Percentiles rank a stretch among this genome's conserved stretches.
These are phyloP conservation scores for Halcyon malimbica DNA, from an alignment of 2,113 vertebrate genomes.

Conservation along the genomic window DNA sequence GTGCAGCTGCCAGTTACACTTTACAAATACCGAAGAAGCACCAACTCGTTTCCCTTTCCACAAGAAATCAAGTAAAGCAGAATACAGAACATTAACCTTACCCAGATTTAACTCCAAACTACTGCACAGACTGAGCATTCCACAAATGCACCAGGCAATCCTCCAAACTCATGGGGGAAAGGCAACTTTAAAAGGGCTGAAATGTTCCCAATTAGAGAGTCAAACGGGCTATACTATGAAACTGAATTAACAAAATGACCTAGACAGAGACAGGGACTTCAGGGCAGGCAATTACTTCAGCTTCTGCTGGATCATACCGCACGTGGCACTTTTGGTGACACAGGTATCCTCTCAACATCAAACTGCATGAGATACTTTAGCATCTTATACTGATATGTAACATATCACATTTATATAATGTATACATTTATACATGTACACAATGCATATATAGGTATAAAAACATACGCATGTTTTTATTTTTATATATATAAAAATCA, in stretches of 20 bases:
- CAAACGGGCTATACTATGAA: neutral
- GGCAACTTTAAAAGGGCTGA: neutral
- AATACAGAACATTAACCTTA: neutral
- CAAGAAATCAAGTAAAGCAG: neutral
- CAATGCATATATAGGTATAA: neutral
- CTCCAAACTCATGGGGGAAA: neutral
- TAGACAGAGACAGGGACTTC: neutral
- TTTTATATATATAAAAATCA: neutral
- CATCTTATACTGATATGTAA: neutral
- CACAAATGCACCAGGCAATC: neutral
- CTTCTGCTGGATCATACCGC: neutral
- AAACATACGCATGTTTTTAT: accelerated
- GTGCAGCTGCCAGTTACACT: neutral
- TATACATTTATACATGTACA: neutral
- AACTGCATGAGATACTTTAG: neutral
- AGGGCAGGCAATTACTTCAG: neutral
- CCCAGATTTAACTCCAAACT: neutral
- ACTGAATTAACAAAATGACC: neutral
- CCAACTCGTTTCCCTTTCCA: neutral
- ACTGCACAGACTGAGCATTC: neutral
- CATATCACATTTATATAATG: neutral
- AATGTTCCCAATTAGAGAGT: neutral
- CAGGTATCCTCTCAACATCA: neutral
- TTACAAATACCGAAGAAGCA: neutral
- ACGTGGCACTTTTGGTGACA: accelerated